Evolutionary conservation across 1,140 invertebrate species (phyloP).

Genomic region (Solen grandis): DNA sequence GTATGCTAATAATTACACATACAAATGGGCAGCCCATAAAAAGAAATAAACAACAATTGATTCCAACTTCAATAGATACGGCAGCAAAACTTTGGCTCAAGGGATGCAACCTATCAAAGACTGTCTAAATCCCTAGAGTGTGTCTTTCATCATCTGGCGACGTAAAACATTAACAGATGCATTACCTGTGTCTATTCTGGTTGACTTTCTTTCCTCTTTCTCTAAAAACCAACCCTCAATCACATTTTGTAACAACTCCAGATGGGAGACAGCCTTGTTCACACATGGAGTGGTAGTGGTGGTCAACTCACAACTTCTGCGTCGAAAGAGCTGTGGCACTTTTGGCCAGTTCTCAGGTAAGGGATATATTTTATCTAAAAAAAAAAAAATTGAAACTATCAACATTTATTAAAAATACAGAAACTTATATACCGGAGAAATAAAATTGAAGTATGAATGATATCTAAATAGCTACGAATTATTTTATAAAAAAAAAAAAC

Average conservation of each 20-base stretch:
- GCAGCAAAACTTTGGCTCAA: no score
- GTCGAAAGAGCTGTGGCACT: conserved; percentile 66
- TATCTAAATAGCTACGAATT: neutral
- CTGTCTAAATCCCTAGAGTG: no score
- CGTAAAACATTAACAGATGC: no score
- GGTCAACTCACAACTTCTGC: conserved; percentile 75
- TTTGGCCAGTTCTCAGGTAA: conserved; percentile 76
- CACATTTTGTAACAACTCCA: conserved; percentile 77
- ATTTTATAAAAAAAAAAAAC: neutral
- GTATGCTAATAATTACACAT: no score
- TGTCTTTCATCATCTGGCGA: no score
- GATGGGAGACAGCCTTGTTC: conserved; percentile 77
- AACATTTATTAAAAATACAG: neutral
- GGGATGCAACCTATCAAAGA: no score
- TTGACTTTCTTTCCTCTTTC: conserved; percentile 60
- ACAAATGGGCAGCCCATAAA: no score
- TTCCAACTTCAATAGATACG: no score
- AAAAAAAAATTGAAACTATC: neutral
- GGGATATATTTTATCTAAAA: conserved; percentile 70
- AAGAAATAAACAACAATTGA: no score
- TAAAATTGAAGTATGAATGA: neutral
- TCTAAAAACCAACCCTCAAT: conserved; percentile 78
- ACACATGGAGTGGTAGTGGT: conserved; percentile 73
- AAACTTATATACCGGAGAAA: neutral
- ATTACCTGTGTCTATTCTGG: no score